Conservation (phyloP, 2,888 invertebrate species). For the Theodoxus fluviatilis region DNA sequence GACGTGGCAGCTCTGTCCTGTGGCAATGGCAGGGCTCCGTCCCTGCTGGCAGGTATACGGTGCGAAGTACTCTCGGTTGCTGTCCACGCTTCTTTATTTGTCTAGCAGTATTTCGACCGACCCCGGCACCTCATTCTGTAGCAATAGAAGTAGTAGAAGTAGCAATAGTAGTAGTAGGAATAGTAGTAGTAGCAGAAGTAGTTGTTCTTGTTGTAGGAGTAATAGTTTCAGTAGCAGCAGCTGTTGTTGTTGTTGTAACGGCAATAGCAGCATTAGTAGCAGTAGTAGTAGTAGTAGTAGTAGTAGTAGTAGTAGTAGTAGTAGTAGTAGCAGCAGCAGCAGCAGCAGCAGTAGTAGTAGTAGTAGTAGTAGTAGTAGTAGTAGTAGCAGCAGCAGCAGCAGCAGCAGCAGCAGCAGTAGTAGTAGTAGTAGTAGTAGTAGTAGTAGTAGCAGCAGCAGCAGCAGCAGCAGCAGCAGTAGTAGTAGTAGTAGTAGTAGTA, state of each 20-base stretch:
- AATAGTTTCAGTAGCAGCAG: slow-evolving; percentile 2
- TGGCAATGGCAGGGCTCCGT: neutral
- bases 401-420: neutral
- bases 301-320: slow-evolving; percentile 6
- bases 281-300: slow-evolving; percentile 19
- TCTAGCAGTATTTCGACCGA: too few species aligned
- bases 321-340: neutral
- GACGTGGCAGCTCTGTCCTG: too few species aligned
- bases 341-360: slow-evolving; percentile 4
- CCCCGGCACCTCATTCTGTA: too few species aligned
- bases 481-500: too few species aligned
- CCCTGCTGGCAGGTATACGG: neutral
- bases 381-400: slow-evolving; percentile 4
- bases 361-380: neutral
- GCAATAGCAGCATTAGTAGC: slow-evolving; percentile 8
- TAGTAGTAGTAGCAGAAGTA: too few species aligned
- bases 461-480: too few species aligned
- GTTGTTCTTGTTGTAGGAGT: neutral
- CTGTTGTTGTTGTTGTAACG: neutral
- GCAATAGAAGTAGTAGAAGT: too few species aligned
- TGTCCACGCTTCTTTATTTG: too few species aligned
- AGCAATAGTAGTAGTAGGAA: too few species aligned
- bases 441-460: too few species aligned
- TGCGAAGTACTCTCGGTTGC: too few species aligned
- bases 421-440: slow-evolving; percentile 15